phyloP scores from a whole-genome alignment of 2,888 invertebrate genomes.

The Kuschelorhynchus macadamiae region DNA sequence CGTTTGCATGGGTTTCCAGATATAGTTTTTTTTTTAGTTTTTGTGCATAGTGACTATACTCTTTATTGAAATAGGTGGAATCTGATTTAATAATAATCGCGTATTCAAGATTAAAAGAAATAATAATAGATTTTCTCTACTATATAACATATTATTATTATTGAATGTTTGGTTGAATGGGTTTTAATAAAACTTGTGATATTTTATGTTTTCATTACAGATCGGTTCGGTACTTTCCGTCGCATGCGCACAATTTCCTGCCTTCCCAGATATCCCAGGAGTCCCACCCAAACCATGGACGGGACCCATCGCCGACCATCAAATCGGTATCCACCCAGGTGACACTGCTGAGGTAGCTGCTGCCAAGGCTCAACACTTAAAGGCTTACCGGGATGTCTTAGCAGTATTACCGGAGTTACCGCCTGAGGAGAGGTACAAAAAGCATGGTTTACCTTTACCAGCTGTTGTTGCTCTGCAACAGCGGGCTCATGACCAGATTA shows the following conservation, averaged over 20 bases:
- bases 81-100: no score
- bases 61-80: no score
- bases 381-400: constrained; percentile 45
- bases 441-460: constrained; percentile 3
- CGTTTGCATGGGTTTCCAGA: no score
- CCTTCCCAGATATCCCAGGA: neutral
- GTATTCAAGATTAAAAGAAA: no score
- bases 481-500: neutral
- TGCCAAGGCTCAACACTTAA: constrained; percentile 47
- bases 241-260: constrained; percentile 26
- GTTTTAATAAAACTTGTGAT: no score
- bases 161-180: no score
- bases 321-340: constrained; percentile 46
- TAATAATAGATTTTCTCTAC: no score
- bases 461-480: constrained; percentile 3
- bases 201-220: no score
- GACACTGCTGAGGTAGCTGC: constrained; percentile 57
- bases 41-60: no score
- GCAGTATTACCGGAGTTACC: constrained; percentile 51
- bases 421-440: constrained; percentile 46
- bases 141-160: no score
- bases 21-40: no score
- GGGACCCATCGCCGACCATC: constrained; percentile 55
- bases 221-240: constrained; percentile 34
- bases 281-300: constrained; percentile 48